A percentile compares a stretch with the other conserved stretches of the same genome.
phyloP scores from a whole-genome alignment of 2,113 vertebrate genomes.

The Hippolais icterina region DNA sequence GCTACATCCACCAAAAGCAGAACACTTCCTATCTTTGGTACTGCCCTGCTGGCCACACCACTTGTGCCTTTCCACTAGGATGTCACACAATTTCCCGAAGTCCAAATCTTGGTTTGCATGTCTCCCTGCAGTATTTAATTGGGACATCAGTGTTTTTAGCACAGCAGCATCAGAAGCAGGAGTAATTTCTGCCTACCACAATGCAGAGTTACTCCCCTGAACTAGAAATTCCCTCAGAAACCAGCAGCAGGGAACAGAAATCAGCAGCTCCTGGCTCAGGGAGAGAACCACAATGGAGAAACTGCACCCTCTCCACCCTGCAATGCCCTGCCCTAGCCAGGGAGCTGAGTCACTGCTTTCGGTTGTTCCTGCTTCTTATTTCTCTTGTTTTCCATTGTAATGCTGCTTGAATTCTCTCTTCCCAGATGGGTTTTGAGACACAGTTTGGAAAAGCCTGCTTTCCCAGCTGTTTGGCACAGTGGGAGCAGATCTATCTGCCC shows the following conservation, averaged over 20 bases:
- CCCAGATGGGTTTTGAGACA: neutral
- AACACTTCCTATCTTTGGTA: neutral
- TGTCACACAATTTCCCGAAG: neutral
- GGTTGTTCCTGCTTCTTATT: neutral
- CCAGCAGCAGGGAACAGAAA: neutral
- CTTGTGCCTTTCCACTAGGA: neutral
- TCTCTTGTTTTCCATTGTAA: neutral
- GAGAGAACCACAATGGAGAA: rapidly evolving
- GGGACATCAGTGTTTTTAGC: rapidly evolving
- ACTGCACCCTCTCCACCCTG: neutral
- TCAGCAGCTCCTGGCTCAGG: neutral
- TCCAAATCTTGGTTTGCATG: neutral
- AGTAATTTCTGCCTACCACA: neutral
- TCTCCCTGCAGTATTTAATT: neutral
- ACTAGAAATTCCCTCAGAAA: neutral
- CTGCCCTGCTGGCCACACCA: neutral
- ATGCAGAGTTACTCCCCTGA: neutral
- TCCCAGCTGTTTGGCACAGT: neutral
- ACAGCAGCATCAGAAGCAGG: neutral
- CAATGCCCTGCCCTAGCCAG: neutral
- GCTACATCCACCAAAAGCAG: rapidly evolving
- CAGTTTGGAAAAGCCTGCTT: neutral
- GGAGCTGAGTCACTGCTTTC: neutral
- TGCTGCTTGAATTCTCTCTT: neutral
- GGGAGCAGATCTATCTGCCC: neutral